Evolutionary conservation across 30 jellyfish, hydroid and myxozoan genomes (phyloP), one percentile per base, ranked within the genome.

Genomic region (Sanderia malayensis): DNA sequence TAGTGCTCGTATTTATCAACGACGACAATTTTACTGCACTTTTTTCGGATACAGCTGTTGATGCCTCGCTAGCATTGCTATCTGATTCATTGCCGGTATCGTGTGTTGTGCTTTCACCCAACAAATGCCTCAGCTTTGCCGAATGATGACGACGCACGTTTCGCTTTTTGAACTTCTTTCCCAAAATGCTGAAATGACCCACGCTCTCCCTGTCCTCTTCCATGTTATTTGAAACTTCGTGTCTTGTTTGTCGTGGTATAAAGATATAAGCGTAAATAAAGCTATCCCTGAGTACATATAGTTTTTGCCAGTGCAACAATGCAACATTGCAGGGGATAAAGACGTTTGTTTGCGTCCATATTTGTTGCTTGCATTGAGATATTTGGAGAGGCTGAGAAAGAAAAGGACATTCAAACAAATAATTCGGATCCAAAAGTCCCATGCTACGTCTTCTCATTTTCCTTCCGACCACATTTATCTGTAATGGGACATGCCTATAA

Each of bases 141-240:
- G 76, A 63, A 9, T 52, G 75, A 9, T 52, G 75, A 17, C 53
- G 57, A 13, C 71, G 44, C 32, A 41, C 66, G 41, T 70, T 65
- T 33, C 27, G 31, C 58, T 47, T 78, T 23, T 67, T 71, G 1
- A 55, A 33, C 74, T 66, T 78, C 44, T 53, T 49, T 15, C 61
- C 70, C 19, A 78, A 30, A 21, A 78, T 21, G 33, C 82, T 78
- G 74, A 78, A 78, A 2, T 77, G 89, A 18, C 89, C 89, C 18
- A 34, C 33, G 0, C 69, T 26, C 32, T 52, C 25, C 2, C 27
- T 29, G 29, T 45, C 61, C 24, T 59, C 82, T 9, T 33, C 89
- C 89, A 78, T 66, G 65, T 8, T 29, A 22, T 32, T 17, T 62
- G 52, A 62, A 62, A 26, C 52, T 62, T 24, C 13, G n/a, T n/a